Percentiles rank a stretch among this genome's conserved stretches.
These are phyloP conservation scores for Rhopalosiphum padi DNA, from an alignment of 1,140 invertebrate species.

Conservation along the genomic window DNA sequence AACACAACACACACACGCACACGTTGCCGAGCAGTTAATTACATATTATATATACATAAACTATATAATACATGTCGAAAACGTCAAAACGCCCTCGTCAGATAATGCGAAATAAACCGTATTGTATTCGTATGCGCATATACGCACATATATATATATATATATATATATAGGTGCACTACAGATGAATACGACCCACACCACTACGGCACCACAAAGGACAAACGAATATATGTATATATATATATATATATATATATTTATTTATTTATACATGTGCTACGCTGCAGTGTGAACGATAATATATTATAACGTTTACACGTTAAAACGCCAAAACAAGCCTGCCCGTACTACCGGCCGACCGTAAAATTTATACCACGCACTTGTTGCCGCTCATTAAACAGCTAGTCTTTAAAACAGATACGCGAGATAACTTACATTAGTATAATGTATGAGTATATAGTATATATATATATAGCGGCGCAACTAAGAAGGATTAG, in stretches of 20 bases:
- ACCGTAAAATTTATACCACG: conserved; percentile 15
- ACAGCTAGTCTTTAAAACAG: background rate
- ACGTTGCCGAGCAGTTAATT: conserved; percentile 6
- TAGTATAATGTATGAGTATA: too few relatives aligned
- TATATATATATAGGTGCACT: background rate
- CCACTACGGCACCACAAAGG: background rate
- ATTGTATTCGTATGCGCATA: background rate
- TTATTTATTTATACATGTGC: background rate
- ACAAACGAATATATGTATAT: background rate
- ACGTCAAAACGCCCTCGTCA: conserved; percentile 23
- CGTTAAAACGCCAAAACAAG: conserved; percentile 16
- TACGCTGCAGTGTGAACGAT: background rate
- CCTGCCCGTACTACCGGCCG: background rate
- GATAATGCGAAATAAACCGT: conserved; percentile 30
- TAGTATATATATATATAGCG: too few relatives aligned
- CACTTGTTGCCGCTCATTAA: background rate
- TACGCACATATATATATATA: background rate
- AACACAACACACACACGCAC: background rate
- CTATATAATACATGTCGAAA: conserved; percentile 17
- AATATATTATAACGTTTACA: background rate
- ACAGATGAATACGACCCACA: background rate
- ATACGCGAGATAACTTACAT: background rate
- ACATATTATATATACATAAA: background rate
- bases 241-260: background rate
- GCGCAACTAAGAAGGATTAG: too few relatives aligned